Conservation (phyloP, 2,888 invertebrate genomes). For the Allolobophora icterica region DNA sequence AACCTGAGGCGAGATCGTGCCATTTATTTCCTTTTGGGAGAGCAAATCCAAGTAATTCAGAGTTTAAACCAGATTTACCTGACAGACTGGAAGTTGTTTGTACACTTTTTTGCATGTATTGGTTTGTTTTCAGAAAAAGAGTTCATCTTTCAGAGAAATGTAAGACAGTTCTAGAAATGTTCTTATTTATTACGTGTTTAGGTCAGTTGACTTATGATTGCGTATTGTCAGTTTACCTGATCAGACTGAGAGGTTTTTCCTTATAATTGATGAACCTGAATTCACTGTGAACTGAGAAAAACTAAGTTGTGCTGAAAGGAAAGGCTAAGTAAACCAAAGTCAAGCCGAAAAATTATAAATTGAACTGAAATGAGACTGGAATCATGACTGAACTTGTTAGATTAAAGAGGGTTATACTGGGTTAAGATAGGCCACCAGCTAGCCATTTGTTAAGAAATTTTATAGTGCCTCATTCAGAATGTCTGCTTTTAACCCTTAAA, state of each 20-base stretch:
- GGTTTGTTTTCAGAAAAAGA: not conserved
- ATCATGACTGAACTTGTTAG: not conserved
- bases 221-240: not conserved
- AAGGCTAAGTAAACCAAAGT: not conserved
- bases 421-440: not conserved
- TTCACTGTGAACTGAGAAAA: not conserved
- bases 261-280: not conserved
- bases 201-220: not conserved
- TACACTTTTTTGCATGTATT: not conserved
- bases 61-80: too few relatives aligned
- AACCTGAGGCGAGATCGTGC: too few relatives aligned
- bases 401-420: not conserved
- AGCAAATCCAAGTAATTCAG: too few relatives aligned
- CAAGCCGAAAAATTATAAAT: not conserved
- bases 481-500: not conserved
- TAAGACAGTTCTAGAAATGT: constrained; percentile 23
- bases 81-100: not conserved
- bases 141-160: constrained; percentile 12
- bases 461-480: not conserved
- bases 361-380: not conserved
- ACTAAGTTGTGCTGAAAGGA: not conserved
- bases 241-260: not conserved
- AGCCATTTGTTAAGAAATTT: not conserved
- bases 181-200: not conserved
- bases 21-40: too few relatives aligned